Evolutionary conservation across 2,888 invertebrate species (phyloP).

Genomic region (Yponomeuta sedellus): DNA sequence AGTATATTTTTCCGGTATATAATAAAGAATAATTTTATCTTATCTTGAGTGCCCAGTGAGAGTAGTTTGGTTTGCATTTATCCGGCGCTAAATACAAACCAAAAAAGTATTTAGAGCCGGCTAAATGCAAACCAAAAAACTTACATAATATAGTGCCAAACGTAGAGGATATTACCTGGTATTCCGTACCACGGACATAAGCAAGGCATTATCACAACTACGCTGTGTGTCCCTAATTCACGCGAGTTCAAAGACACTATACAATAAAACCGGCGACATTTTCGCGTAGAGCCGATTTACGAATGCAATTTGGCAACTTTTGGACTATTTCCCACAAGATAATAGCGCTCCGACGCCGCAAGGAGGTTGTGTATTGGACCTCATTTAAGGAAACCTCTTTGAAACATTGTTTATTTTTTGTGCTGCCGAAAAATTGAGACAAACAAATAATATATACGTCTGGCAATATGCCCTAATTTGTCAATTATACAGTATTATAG

Average conservation of each 20-base stretch:
- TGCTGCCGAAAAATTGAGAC: neutral
- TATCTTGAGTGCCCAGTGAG: too few relatives aligned
- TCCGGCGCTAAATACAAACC: too few relatives aligned
- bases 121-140: too few relatives aligned
- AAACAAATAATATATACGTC: too few relatives aligned
- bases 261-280: slow-evolving; percentile 1
- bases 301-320: neutral
- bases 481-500: too few relatives aligned
- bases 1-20: too few relatives aligned
- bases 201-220: neutral
- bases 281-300: neutral
- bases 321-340: neutral
- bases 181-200: neutral
- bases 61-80: too few relatives aligned
- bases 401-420: neutral
- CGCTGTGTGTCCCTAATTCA: neutral
- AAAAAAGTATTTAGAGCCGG: too few relatives aligned
- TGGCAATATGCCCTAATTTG: too few relatives aligned
- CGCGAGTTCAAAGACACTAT: neutral
- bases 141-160: neutral
- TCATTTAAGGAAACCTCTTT: neutral
- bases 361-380: neutral
- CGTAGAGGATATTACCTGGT: neutral
- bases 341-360: neutral
- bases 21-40: too few relatives aligned